A percentile compares a stretch with the other conserved stretches of the same genome.
Conservation (phyloP, 2,888 invertebrate genomes). For the Plutella xylostella region DNA sequence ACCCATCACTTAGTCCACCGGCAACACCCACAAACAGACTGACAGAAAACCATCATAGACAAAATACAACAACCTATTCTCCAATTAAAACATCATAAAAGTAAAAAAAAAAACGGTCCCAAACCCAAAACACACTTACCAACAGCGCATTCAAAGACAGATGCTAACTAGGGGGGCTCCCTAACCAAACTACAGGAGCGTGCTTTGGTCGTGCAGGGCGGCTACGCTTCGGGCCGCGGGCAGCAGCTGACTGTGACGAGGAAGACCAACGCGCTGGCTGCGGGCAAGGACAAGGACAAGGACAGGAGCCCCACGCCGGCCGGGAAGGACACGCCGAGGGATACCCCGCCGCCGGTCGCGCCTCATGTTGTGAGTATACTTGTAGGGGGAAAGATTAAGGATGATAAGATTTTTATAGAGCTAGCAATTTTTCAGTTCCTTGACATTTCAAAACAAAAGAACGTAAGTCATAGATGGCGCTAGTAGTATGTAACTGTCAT, state of each 20-base stretch:
- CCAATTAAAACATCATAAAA: too few species aligned
- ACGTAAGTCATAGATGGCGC: too few species aligned
- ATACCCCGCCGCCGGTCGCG: slow-evolving; percentile 10
- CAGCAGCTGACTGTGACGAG: slow-evolving; percentile 77
- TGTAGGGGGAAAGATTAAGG: too few species aligned
- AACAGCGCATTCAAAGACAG: slow-evolving; percentile 46
- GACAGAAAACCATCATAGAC: too few species aligned
- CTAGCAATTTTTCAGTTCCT: too few species aligned
- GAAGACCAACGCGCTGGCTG: slow-evolving; percentile 81
- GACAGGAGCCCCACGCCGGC: slow-evolving; percentile 42
- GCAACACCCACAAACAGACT: too few species aligned
- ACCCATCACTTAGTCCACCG: too few species aligned
- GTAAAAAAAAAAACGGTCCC: too few species aligned
- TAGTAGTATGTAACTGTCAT: too few species aligned
- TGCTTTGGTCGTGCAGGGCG: slow-evolving; percentile 75
- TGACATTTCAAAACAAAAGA: too few species aligned
- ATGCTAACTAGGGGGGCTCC: slow-evolving; percentile 64
- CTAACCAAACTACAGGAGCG: slow-evolving; percentile 73
- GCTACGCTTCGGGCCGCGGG: slow-evolving; percentile 73
- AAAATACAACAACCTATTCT: too few species aligned
- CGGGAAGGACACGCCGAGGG: slow-evolving; percentile 33
- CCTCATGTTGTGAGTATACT: slow-evolving; percentile 29
- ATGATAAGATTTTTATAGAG: too few species aligned
- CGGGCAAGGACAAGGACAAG: slow-evolving; percentile 63
- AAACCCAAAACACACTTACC: background rate